Conservation (phyloP, 2,888 invertebrate species). For the Dynastes maya region DNA sequence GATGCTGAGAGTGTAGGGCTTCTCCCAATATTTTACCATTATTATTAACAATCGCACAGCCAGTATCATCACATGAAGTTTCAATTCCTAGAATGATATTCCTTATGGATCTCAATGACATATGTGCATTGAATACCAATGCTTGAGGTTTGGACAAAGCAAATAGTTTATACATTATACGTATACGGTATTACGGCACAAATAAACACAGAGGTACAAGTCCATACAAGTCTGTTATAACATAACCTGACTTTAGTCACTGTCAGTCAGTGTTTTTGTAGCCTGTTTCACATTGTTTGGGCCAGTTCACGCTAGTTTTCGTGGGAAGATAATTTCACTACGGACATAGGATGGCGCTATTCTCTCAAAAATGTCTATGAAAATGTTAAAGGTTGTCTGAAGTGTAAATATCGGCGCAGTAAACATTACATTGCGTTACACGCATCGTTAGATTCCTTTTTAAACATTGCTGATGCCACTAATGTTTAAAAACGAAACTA, state of each 20-base stretch:
- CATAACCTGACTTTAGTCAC: not conserved
- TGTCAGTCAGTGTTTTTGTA: not conserved
- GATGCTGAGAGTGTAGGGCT: conserved; percentile 85
- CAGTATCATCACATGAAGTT: conserved; percentile 98
- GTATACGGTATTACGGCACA: not conserved
- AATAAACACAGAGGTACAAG: not conserved
- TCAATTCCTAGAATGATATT: conserved; percentile 89
- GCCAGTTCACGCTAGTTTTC: too few species aligned
- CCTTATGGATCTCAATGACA: conserved; percentile 23
- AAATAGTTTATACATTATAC: conserved; percentile 3
- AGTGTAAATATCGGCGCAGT: too few species aligned
- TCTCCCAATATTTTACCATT: conserved; percentile 85
- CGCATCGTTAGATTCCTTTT: too few species aligned
- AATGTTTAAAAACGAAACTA: too few species aligned
- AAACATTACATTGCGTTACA: too few species aligned
- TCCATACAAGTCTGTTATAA: not conserved
- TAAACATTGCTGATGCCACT: too few species aligned
- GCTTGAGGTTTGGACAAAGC: not conserved
- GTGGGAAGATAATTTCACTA: too few species aligned
- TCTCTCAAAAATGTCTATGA: too few species aligned
- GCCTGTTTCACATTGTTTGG: too few species aligned
- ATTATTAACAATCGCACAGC: conserved; percentile 87
- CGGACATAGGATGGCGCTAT: too few species aligned
- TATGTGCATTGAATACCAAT: conserved; percentile 30
- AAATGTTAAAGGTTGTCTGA: too few species aligned